Percentiles rank a stretch among this genome's conserved stretches.
phyloP scores from a whole-genome alignment of 2,113 vertebrate genomes.

The Chaenogobius annularis region DNA sequence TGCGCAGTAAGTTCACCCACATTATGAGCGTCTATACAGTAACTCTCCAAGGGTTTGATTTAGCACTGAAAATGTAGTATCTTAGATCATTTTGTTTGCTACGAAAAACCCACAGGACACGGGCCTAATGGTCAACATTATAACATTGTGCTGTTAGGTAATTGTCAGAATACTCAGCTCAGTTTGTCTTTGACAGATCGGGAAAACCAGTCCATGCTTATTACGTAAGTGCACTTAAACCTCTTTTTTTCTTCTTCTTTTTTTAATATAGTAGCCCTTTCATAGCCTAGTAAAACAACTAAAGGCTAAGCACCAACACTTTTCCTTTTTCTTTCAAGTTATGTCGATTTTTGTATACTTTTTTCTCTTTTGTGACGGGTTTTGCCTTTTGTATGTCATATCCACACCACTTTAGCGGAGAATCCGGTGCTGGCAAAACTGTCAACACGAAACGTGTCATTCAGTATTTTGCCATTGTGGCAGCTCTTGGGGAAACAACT shows the following conservation, averaged over 20 bases:
- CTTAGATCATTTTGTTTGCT: background rate
- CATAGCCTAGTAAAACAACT: background rate
- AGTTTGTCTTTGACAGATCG: slow-evolving; percentile 80
- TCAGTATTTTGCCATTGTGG: slow-evolving; percentile 98
- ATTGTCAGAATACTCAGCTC: background rate
- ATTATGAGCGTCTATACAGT: background rate
- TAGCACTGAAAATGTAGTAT: too few species aligned
- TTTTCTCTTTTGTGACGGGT: slow-evolving; percentile 38
- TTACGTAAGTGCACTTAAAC: slow-evolving; percentile 85
- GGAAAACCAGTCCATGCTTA: slow-evolving; percentile 96
- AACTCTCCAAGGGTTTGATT: background rate
- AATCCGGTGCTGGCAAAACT: slow-evolving; percentile 98
- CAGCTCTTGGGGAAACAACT: slow-evolving; percentile 88
- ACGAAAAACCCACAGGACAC: too few species aligned
- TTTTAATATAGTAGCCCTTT: background rate
- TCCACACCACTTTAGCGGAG: slow-evolving; percentile 87
- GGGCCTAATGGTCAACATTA: background rate
- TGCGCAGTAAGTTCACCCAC: slow-evolving; percentile 83
- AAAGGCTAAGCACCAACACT: slow-evolving; percentile 1
- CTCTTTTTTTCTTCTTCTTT: background rate
- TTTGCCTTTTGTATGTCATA: slow-evolving; percentile 61
- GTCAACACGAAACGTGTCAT: slow-evolving; percentile 98
- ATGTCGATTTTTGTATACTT: slow-evolving; percentile 27
- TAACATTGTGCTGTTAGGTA: background rate
- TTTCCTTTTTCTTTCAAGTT: background rate